Conservation (phyloP, 2,888 invertebrate species). For the Hemicrepidius hirtus region DNA sequence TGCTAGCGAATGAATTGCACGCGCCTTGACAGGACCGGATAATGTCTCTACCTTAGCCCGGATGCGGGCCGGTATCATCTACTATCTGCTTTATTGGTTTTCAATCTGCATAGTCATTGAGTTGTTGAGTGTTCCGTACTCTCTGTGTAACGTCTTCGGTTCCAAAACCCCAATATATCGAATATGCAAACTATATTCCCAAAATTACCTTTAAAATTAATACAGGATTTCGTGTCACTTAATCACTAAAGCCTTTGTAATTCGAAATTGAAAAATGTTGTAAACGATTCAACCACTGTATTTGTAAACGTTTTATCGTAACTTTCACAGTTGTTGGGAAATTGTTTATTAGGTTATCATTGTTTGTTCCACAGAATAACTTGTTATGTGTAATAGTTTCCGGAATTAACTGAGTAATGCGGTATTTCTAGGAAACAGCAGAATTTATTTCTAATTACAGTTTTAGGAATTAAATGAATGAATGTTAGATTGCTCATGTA, state of each 20-base stretch:
- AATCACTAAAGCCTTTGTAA: not conserved
- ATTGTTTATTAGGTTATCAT: not conserved
- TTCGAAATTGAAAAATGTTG: too few relatives aligned
- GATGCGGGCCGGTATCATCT: constrained; percentile 55
- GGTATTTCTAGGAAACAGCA: not conserved
- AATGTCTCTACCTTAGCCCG: constrained; percentile 53
- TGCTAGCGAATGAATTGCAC: constrained; percentile 57
- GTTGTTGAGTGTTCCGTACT: constrained; percentile 41
- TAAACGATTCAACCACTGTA: not conserved
- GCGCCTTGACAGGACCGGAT: constrained; percentile 56
- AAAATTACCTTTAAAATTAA: constrained; percentile 18
- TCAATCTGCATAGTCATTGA: constrained; percentile 57
- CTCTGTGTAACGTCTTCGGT: constrained; percentile 24
- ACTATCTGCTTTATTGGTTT: constrained; percentile 57
- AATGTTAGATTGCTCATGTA: not conserved
- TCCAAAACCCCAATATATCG: constrained; percentile 31
- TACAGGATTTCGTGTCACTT: constrained; percentile 7
- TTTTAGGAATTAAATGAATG: not conserved
- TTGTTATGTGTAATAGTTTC: constrained; percentile 1
- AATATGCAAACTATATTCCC: constrained; percentile 33
- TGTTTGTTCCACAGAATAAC: not conserved
- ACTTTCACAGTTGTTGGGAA: not conserved
- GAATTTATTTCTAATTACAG: not conserved
- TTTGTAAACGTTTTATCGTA: not conserved
- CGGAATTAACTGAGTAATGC: not conserved